Conservation (phyloP, 2,888 invertebrate species). For the Achlya flavicornis region DNA sequence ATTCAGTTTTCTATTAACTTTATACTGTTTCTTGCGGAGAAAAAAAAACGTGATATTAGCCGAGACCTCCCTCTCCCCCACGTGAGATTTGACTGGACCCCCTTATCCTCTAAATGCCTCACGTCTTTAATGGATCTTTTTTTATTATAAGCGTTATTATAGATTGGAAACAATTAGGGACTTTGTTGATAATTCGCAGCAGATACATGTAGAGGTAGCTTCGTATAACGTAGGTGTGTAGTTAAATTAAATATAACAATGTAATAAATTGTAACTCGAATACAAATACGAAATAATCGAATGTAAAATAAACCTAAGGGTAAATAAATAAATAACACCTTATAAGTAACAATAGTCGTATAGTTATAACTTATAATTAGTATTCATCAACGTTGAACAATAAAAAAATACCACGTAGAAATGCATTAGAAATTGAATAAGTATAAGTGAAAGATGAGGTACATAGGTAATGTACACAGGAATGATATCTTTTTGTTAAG, state of each 20-base stretch:
- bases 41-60: too few species aligned
- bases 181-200: neutral
- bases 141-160: too few species aligned
- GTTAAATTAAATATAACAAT: neutral
- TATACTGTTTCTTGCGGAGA: too few species aligned
- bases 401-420: neutral
- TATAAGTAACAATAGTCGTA: neutral
- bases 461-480: neutral
- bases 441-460: neutral
- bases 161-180: too few species aligned
- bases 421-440: too few species aligned
- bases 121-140: too few species aligned
- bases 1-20: too few species aligned
- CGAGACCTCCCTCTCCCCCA: too few species aligned
- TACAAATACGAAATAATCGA: neutral
- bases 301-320: neutral
- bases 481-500: constrained; percentile 4
- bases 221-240: neutral
- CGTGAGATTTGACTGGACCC: too few species aligned
- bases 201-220: neutral
- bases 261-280: neutral
- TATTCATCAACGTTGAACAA: neutral
- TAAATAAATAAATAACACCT: neutral
- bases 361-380: too few species aligned
- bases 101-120: too few species aligned